phyloP scores from a whole-genome alignment of 2,797 vertebrate species.

The Florisuga fusca region DNA sequence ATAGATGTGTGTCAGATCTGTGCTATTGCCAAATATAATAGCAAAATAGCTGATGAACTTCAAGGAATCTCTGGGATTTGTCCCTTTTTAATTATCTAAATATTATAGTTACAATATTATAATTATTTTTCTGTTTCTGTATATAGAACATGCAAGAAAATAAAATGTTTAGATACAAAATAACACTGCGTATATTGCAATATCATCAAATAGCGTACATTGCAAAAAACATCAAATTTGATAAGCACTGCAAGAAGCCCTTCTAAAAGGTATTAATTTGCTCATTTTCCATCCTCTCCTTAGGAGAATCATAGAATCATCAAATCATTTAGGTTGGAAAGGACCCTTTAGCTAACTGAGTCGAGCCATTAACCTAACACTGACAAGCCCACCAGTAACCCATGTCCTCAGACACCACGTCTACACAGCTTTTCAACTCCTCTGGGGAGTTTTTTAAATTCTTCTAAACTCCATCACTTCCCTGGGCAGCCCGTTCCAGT shows the following conservation, averaged over 20 bases:
- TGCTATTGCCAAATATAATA: background rate
- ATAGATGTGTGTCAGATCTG: background rate
- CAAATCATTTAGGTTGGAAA: background rate
- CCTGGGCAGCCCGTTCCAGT: background rate
- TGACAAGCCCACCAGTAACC: background rate
- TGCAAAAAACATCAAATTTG: background rate
- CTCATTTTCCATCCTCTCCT: background rate
- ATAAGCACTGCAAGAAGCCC: background rate
- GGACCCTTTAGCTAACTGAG: background rate
- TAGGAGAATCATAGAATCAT: background rate
- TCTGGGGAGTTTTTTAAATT: background rate
- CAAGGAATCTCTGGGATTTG: background rate
- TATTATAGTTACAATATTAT: background rate
- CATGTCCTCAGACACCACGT: background rate
- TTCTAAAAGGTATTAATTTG: background rate
- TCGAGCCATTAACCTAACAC: background rate
- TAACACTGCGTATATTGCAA: background rate
- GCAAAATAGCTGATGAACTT: background rate
- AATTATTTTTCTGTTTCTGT: background rate
- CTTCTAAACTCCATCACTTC: background rate
- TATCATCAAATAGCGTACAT: background rate
- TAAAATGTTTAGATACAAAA: background rate
- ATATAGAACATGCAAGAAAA: background rate
- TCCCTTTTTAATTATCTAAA: background rate
- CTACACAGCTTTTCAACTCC: accelerated